phyloP scores from a whole-genome alignment of 2,888 invertebrate genomes.

The Chaitophorus viminalis region DNA sequence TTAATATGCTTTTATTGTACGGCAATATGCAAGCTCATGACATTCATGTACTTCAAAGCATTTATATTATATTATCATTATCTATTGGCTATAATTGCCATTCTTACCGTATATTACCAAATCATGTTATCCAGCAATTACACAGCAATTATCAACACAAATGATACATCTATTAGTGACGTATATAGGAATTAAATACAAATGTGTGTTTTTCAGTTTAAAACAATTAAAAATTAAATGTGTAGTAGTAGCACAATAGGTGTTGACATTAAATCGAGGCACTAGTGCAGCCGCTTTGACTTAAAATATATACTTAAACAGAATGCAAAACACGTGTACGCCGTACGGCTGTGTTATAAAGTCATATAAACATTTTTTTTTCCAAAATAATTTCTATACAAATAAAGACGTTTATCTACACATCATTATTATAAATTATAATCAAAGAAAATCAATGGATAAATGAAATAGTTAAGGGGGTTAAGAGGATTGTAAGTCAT shows the following conservation, averaged over 20 bases:
- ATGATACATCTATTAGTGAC: constrained; percentile 13
- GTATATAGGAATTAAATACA: background rate
- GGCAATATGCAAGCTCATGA: too few relatives aligned
- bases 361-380: too few relatives aligned
- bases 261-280: background rate
- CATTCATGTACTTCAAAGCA: background rate
- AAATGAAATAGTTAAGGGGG: too few relatives aligned
- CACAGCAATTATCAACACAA: background rate
- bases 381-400: too few relatives aligned
- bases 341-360: too few relatives aligned
- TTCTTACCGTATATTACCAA: constrained; percentile 3
- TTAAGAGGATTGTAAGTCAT: too few relatives aligned
- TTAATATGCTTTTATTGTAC: background rate
- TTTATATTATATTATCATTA: background rate
- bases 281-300: background rate
- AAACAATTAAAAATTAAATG: background rate
- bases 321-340: too few relatives aligned
- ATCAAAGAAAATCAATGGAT: too few relatives aligned
- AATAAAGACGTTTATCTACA: too few relatives aligned
- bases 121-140: constrained; percentile 4
- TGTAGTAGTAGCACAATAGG: background rate
- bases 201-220: background rate
- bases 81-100: constrained; percentile 22
- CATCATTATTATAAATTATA: too few relatives aligned
- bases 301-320: background rate